Percentiles rank a stretch among this genome's conserved stretches.
Evolutionary conservation across 2,113 vertebrate species (phyloP).

Genomic region (Pachyramphus minor): DNA sequence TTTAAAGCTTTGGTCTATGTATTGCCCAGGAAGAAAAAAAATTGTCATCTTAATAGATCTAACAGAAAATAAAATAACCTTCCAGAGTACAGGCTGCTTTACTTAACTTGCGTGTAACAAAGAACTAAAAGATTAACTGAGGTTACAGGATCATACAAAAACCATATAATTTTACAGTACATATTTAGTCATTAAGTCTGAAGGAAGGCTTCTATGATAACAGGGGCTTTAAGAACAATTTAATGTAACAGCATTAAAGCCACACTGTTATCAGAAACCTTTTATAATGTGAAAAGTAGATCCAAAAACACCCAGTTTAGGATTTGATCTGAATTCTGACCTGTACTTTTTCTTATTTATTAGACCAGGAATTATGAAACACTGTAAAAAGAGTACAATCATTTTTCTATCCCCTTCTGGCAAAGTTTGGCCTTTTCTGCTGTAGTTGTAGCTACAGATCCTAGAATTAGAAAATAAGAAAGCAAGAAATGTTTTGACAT

Average conservation of each 20-base stretch:
- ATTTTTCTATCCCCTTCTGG: constrained; percentile 60
- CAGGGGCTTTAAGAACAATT: background rate
- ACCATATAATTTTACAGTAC: background rate
- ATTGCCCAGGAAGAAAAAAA: background rate
- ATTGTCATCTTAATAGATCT: background rate
- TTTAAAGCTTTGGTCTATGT: background rate
- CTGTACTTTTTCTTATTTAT: background rate
- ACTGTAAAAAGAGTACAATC: constrained; percentile 44
- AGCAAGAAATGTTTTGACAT: constrained; percentile 74
- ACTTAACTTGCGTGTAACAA: background rate
- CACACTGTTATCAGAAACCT: background rate
- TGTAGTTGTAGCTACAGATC: background rate
- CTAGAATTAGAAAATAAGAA: constrained; percentile 74
- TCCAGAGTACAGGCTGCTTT: background rate
- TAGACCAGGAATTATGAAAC: constrained; percentile 61
- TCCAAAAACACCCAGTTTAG: background rate
- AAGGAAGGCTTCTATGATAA: background rate
- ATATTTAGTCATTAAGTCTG: background rate
- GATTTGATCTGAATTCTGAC: background rate
- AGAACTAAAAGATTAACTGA: background rate
- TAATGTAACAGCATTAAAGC: background rate
- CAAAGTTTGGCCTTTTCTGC: constrained; percentile 64
- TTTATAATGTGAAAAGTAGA: background rate
- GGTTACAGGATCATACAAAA: background rate
- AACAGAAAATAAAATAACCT: background rate